Conservation (phyloP, 2,113 vertebrate genomes). For the Globicephala melas region DNA sequence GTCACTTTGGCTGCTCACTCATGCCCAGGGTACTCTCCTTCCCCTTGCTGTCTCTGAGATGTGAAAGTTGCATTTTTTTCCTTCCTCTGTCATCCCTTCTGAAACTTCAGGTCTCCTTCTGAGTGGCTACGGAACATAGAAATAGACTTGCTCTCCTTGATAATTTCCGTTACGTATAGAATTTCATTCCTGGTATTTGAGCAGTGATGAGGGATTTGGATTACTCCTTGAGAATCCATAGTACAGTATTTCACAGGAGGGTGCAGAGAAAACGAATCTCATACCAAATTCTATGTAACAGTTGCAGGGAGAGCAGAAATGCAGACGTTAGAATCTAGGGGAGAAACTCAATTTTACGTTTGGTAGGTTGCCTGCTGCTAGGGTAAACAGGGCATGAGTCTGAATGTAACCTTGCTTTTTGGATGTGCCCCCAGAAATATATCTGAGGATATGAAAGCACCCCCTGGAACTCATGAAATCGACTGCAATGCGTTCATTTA, state of each 20-base stretch:
- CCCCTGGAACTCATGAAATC: background rate
- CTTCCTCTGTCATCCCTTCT: background rate
- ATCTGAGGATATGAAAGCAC: background rate
- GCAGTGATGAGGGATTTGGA: background rate
- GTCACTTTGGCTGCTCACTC: background rate
- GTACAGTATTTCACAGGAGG: constrained; percentile 18
- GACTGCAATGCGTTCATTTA: background rate
- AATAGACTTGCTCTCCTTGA: background rate
- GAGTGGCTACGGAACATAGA: background rate
- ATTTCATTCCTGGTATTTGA: constrained; percentile 43
- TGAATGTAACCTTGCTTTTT: background rate
- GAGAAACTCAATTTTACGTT: constrained; percentile 62
- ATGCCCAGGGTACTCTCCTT: background rate
- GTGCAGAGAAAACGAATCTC: background rate
- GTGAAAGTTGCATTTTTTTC: background rate
- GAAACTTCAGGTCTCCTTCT: background rate
- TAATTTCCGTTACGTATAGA: constrained; percentile 46
- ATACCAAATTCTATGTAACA: background rate
- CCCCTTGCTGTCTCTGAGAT: background rate
- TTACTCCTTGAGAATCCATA: background rate
- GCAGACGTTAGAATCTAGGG: background rate
- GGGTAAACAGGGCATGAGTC: background rate
- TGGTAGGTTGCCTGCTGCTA: background rate
- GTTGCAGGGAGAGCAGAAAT: background rate
- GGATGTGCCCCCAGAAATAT: background rate